These are phyloP conservation scores for Melanostoma scalare DNA, from an alignment of 2,888 invertebrate genomes.

Conservation along the genomic window DNA sequence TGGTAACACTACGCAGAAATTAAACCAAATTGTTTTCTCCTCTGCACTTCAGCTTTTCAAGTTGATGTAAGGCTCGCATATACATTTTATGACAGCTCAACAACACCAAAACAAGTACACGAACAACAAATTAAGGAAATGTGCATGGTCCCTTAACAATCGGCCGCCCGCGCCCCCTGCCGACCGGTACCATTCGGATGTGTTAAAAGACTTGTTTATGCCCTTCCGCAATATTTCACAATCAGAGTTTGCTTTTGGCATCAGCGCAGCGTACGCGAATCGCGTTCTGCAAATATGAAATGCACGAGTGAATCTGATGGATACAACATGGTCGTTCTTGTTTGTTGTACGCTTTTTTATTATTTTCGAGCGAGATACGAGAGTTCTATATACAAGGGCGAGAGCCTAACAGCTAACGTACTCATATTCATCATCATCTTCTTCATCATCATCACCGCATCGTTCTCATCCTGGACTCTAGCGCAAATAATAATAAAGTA, in stretches of 20 bases:
- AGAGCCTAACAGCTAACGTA: too few species aligned
- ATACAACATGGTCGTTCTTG: conserved; percentile 37
- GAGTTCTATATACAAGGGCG: conserved; percentile 1
- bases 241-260: conserved; percentile 48
- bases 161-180: neutral
- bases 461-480: conserved; percentile 17
- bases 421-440: conserved; percentile 17
- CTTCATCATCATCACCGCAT: conserved; percentile 31
- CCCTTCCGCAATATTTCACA: conserved; percentile 51
- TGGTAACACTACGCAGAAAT: too few species aligned
- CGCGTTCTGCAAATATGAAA: conserved; percentile 61
- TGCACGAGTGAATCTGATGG: conserved; percentile 65
- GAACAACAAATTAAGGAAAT: neutral
- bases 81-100: too few species aligned
- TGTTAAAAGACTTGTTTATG: conserved; percentile 26
- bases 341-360: conserved; percentile 16
- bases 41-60: too few species aligned
- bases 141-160: neutral
- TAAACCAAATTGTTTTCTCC: too few species aligned
- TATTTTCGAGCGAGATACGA: conserved; percentile 17
- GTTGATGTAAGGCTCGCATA: too few species aligned
- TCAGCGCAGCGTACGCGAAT: conserved; percentile 31
- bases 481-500: conserved; percentile 72
- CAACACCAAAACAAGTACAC: too few species aligned
- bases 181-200: neutral